A percentile compares a stretch with the other conserved stretches of the same genome.
Evolutionary conservation across 2,888 invertebrate genomes (phyloP).

Genomic region (Euphydryas editha): DNA sequence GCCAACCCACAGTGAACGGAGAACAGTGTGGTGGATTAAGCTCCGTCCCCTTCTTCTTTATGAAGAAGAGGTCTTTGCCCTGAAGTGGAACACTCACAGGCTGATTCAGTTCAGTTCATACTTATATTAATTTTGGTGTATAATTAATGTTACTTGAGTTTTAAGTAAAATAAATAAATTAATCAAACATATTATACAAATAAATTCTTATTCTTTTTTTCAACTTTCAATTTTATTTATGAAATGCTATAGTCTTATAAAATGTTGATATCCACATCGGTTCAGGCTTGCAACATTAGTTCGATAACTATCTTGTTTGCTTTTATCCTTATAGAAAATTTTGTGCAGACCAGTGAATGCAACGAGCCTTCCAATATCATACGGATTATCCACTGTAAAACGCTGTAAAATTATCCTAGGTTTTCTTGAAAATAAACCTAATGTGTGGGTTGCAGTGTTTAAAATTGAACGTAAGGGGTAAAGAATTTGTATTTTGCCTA

Average conservation of each 20-base stretch:
- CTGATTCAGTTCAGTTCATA: too few species aligned
- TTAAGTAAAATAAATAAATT: too few species aligned
- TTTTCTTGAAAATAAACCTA: slow-evolving; percentile 55
- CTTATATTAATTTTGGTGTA: too few species aligned
- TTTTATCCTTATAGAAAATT: slow-evolving; percentile 84
- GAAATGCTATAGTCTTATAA: slow-evolving; percentile 33
- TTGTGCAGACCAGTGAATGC: slow-evolving; percentile 81
- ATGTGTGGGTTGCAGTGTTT: slow-evolving; percentile 50
- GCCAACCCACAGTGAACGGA: too few species aligned
- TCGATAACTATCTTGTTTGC: slow-evolving; percentile 82
- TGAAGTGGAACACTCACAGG: too few species aligned
- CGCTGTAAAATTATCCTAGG: slow-evolving; percentile 62
- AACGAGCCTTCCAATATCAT: slow-evolving; percentile 81
- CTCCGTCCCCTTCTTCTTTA: too few species aligned
- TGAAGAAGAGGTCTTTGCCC: too few species aligned
- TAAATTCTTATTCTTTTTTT: background rate
- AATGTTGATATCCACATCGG: slow-evolving; percentile 47
- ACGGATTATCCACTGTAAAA: slow-evolving; percentile 76
- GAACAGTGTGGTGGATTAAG: too few species aligned
- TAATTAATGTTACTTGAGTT: too few species aligned
- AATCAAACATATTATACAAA: background rate
- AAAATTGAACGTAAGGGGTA: slow-evolving; percentile 50
- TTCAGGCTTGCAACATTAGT: slow-evolving; percentile 66
- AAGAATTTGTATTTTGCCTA: slow-evolving; percentile 79
- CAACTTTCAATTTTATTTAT: background rate